Conservation (phyloP, 2,797 vertebrate species). For the Cyprinodon diabolis region DNA sequence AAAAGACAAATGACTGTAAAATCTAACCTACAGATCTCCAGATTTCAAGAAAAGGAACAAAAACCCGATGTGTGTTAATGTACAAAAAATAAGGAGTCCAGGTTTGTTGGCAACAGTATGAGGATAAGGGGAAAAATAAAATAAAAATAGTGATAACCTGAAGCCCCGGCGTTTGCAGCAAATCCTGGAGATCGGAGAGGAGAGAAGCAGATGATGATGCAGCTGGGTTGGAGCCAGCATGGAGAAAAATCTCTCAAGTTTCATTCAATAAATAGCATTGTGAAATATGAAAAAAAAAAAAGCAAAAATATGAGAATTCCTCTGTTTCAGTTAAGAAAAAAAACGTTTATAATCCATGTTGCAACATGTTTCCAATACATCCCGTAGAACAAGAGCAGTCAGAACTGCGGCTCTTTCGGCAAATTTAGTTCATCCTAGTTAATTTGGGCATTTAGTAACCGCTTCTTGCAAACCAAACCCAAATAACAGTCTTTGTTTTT, state of each 20-base stretch:
- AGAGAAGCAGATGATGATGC: conserved; percentile 70
- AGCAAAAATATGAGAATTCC: conserved; percentile 62
- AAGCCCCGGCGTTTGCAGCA: conserved; percentile 71
- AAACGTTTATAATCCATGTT: conserved; percentile 48
- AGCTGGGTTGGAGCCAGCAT: conserved; percentile 67
- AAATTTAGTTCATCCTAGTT: conserved; percentile 33
- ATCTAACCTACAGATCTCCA: conserved; percentile 56
- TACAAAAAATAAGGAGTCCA: conserved; percentile 67
- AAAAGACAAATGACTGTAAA: conserved; percentile 55
- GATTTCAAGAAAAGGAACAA: conserved; percentile 50
- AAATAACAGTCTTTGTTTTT: conserved; percentile 17
- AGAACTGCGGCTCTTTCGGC: conserved; percentile 19
- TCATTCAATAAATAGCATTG: conserved; percentile 78
- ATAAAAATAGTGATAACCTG: conserved; percentile 41
- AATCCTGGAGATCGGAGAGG: conserved; percentile 62
- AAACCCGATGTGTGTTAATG: conserved; percentile 34
- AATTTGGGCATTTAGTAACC: conserved; percentile 41
- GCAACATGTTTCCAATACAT: conserved; percentile 31
- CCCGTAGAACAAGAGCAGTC: conserved; percentile 21
- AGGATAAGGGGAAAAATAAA: conserved; percentile 42
- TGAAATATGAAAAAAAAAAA: conserved; percentile 70
- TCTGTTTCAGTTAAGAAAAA: conserved; percentile 55
- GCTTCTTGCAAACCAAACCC: conserved; percentile 41
- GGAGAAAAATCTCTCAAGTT: conserved; percentile 80
- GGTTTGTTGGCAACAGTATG: conserved; percentile 73